phyloP scores from a whole-genome alignment of 1,140 invertebrate species.

The Leucophenga varia region DNA sequence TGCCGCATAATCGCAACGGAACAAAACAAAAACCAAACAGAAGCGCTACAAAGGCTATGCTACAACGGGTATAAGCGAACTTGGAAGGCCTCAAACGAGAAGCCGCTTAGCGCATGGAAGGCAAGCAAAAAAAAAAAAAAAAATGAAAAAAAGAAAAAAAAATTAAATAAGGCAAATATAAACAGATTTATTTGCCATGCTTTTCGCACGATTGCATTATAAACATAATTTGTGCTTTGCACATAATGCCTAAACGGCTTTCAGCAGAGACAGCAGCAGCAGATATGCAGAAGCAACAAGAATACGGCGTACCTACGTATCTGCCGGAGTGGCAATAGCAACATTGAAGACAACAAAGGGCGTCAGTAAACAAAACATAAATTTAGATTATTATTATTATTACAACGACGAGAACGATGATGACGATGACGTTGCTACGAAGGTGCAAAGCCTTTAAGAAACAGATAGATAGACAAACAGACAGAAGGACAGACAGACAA shows the following conservation, averaged over 20 bases:
- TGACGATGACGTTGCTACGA: slow-evolving; percentile 37
- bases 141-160: slow-evolving; percentile 22
- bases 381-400: too few species aligned
- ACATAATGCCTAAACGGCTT: slow-evolving; percentile 21
- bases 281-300: too few species aligned
- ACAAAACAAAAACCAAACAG: slow-evolving; percentile 33
- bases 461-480: too few species aligned
- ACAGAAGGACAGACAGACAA: too few species aligned
- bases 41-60: too few species aligned
- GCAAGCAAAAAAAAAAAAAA: slow-evolving; percentile 22
- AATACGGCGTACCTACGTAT: too few species aligned
- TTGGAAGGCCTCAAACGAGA: too few species aligned
- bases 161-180: slow-evolving; percentile 7
- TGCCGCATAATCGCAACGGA: slow-evolving; percentile 24
- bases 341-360: too few species aligned
- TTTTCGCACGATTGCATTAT: slow-evolving; percentile 32
- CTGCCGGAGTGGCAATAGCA: too few species aligned
- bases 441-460: slow-evolving; percentile 8
- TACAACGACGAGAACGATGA: slow-evolving; percentile 7
- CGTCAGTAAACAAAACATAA: too few species aligned
- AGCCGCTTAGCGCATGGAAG: too few species aligned
- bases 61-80: too few species aligned
- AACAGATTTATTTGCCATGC: slow-evolving; percentile 26
- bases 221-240: slow-evolving; percentile 14
- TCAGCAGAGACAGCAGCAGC: slow-evolving; percentile 16